phyloP scores from a whole-genome alignment of 2,888 invertebrate species.

The Caenorhabditis auriculariae region DNA sequence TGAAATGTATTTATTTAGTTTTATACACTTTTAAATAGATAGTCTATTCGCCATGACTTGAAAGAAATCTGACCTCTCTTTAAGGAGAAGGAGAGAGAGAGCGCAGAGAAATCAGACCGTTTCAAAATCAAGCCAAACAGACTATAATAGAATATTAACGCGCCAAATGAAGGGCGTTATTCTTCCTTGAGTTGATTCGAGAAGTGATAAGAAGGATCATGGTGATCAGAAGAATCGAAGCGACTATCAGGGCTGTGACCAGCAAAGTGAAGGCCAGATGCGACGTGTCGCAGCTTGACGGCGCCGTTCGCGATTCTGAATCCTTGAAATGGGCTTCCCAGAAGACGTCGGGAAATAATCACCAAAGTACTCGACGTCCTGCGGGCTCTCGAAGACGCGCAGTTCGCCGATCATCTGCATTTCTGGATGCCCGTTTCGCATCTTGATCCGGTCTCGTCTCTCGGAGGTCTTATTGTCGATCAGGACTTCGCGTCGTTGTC shows the following conservation, averaged over 20 bases:
- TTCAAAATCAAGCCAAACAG: too few relatives aligned
- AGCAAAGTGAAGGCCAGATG: slow-evolving; percentile 22
- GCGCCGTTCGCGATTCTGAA: slow-evolving; percentile 12
- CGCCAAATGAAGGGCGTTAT: slow-evolving; percentile 28
- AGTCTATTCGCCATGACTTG: too few relatives aligned
- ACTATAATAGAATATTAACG: slow-evolving; percentile 10
- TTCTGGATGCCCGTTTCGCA: slow-evolving; percentile 37
- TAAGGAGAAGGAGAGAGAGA: slow-evolving; percentile 1
- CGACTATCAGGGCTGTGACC: slow-evolving; percentile 23
- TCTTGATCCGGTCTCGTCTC: slow-evolving; percentile 11
- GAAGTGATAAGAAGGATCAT: slow-evolving; percentile 24
- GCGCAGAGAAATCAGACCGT: not conserved
- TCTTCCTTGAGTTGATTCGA: slow-evolving; percentile 22
- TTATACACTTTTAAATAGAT: too few relatives aligned
- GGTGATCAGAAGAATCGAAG: slow-evolving; percentile 26
- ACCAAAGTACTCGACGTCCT: slow-evolving; percentile 57
- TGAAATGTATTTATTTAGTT: too few relatives aligned
- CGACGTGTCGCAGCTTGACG: slow-evolving; percentile 8
- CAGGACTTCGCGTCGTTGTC: slow-evolving; percentile 25
- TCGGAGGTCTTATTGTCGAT: slow-evolving; percentile 10
- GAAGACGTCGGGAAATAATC: not conserved
- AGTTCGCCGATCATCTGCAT: slow-evolving; percentile 56
- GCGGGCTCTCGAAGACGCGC: slow-evolving; percentile 55
- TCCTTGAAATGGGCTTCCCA: not conserved
- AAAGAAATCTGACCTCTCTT: too few relatives aligned